Base-by-base conservation (phyloP, 2,113 vertebrate genomes). In the Lanius collurio region DNA sequence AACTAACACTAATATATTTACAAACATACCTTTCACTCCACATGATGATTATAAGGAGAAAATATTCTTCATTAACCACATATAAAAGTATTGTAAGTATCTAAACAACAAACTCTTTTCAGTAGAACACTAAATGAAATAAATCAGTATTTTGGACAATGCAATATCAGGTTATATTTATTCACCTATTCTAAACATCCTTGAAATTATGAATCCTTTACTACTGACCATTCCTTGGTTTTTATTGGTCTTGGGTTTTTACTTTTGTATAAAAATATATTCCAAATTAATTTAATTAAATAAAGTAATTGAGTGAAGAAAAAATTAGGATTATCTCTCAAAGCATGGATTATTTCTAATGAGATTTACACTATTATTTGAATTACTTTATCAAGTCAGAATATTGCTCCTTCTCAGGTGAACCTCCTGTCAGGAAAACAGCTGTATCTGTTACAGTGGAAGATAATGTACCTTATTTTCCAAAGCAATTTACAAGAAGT, bases 211-310 rank as follows among this genome's bases (percentile, higher is more conserved):
- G 52, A 96, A 80, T 65, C 23, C 7, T 92, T 87, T 76, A 50
- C 30, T 92, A 49, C 15, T 52, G 31, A 17, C 41, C 23, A 56
- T 11, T 74, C 16, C 5, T 39, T 52, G 7, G 7, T 16, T 44
- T n/a, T 49, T 59, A 7, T 26, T 30, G 4, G 2, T 10, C 21
- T 41, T 2, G 1, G 4, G 4, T 52, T 11, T 37, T 28, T n/a
- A 27, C 22, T 31, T 27, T 60, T 11, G 1, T 18, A 21, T 44
- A 95, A 93, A 37, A 37, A 68, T 37, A 50, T 22, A 60, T 14
- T 69, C 39, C 9, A 87, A 80, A 92, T 62, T 44, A 93, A 12
- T 92, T 96, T 67, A 96, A 94, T 96, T 96, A 93, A 94, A 75
- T 9, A 76, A 89, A 77, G 8, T 24, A 33, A 76, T 31, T 53